Conservation (phyloP, 1,140 invertebrate species). For the Choristoneura fumiferana region DNA sequence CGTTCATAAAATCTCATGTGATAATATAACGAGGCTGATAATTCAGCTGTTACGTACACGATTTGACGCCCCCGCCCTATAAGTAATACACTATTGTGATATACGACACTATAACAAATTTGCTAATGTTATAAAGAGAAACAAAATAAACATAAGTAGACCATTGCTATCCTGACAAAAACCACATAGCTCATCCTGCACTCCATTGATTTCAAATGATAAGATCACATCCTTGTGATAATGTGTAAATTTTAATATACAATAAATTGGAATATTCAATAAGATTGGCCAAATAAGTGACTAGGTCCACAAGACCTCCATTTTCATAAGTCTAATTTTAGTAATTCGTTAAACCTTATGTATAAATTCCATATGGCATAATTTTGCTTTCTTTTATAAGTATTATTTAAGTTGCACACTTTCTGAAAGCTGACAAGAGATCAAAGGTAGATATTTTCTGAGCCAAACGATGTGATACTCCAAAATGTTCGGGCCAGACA, state of each 20-base stretch:
- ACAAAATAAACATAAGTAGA: constrained; percentile 76
- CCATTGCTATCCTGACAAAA: constrained; percentile 76
- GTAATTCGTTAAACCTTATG: constrained; percentile 78
- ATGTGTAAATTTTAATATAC: constrained; percentile 68
- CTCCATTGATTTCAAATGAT: constrained; percentile 68
- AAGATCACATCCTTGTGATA: constrained; percentile 62
- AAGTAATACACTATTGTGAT: constrained; percentile 74
- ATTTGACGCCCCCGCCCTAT: constrained; percentile 76
- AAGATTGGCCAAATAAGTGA: constrained; percentile 76
- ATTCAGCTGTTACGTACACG: constrained; percentile 61
- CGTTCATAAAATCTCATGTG: constrained; percentile 74
- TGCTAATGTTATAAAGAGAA: constrained; percentile 73
- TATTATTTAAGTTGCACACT: constrained; percentile 75
- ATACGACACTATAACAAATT: constrained; percentile 77
- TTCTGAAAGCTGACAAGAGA: constrained; percentile 78
- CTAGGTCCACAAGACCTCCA: constrained; percentile 72
- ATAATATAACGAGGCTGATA: constrained; percentile 68
- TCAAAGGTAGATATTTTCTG: constrained; percentile 77
- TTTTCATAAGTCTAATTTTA: constrained; percentile 76
- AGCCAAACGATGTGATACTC: constrained; percentile 78
- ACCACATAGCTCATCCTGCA: constrained; percentile 72
- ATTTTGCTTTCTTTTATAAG: constrained; percentile 74
- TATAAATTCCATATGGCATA: constrained; percentile 77
- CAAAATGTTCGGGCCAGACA: constrained; percentile 78
- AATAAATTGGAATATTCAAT: constrained; percentile 77